A percentile compares a stretch with the other conserved stretches of the same genome.
Conservation (phyloP, 2,797 vertebrate genomes). For the Podarcis siculus region DNA sequence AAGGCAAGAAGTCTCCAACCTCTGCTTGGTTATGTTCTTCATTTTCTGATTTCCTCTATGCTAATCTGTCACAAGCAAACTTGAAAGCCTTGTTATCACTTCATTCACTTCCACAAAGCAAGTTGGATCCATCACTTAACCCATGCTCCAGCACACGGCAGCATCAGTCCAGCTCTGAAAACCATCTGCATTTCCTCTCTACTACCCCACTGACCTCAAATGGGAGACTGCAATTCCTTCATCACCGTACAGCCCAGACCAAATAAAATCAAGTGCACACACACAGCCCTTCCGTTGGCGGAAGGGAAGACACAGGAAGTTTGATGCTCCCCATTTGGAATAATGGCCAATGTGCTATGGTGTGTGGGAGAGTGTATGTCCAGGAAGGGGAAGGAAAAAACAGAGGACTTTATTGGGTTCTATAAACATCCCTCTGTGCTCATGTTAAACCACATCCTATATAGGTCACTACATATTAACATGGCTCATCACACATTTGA, state of each 20-base stretch:
- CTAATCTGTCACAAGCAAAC: no score
- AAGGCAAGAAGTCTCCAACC: no score
- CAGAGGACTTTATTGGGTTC: neutral
- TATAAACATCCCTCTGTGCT: neutral
- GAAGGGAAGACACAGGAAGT: neutral
- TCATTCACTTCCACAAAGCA: no score
- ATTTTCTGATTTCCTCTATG: no score
- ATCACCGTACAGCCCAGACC: no score
- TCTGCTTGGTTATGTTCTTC: no score
- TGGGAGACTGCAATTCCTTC: neutral
- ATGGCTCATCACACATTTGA: conserved; percentile 46
- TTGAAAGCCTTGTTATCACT: no score
- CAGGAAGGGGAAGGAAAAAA: no score
- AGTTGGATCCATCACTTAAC: no score
- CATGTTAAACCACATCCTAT: neutral
- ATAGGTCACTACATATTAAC: conserved; percentile 24
- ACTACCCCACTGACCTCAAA: neutral
- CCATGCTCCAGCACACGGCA: no score
- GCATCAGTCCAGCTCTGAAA: no score
- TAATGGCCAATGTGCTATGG: neutral
- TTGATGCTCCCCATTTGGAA: neutral
- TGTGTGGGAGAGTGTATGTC: neutral
- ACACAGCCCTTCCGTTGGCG: neutral
- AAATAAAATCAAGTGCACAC: neutral
- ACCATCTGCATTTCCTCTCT: no score